These are phyloP conservation scores for Drosophila seclusa DNA, from an alignment of 2,888 invertebrate genomes.

Conservation along the genomic window DNA sequence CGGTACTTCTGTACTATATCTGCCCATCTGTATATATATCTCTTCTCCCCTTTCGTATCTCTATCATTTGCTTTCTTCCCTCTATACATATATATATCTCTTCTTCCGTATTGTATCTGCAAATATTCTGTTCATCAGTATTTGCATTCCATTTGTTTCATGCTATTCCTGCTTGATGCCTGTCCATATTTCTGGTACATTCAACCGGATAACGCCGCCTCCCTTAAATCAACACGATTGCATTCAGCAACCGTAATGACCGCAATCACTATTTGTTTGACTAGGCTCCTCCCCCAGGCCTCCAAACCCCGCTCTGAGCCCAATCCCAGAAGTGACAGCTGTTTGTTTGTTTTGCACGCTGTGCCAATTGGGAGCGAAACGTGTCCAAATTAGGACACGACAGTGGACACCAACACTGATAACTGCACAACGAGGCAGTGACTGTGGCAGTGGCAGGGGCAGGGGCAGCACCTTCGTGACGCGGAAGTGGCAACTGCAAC, in stretches of 20 bases:
- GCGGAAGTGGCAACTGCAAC: slow-evolving; percentile 53
- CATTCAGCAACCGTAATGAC: slow-evolving; percentile 53
- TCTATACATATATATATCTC: rapidly evolving
- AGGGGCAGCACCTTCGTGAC: slow-evolving; percentile 25
- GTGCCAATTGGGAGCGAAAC: slow-evolving; percentile 71
- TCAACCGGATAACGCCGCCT: slow-evolving; percentile 27
- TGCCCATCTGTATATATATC: not conserved
- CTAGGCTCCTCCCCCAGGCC: not conserved
- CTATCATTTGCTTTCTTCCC: not conserved
- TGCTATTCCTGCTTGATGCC: not conserved
- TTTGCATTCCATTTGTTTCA: not conserved
- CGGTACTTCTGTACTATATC: not conserved
- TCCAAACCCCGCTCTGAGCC: not conserved
- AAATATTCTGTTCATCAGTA: not conserved
- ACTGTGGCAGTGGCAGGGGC: not conserved
- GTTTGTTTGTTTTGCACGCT: slow-evolving; percentile 58
- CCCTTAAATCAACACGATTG: slow-evolving; percentile 26
- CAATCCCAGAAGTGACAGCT: slow-evolving; percentile 25
- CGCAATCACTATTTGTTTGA: slow-evolving; percentile 46
- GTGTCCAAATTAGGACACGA: slow-evolving; percentile 73
- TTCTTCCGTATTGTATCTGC: not conserved
- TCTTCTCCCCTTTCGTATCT: not conserved
- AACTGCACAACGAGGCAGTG: slow-evolving; percentile 31
- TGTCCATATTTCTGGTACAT: slow-evolving; percentile 10
- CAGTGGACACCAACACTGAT: slow-evolving; percentile 59